phyloP scores from a whole-genome alignment of 2,888 invertebrate species.

The Folsomia manolachei region DNA sequence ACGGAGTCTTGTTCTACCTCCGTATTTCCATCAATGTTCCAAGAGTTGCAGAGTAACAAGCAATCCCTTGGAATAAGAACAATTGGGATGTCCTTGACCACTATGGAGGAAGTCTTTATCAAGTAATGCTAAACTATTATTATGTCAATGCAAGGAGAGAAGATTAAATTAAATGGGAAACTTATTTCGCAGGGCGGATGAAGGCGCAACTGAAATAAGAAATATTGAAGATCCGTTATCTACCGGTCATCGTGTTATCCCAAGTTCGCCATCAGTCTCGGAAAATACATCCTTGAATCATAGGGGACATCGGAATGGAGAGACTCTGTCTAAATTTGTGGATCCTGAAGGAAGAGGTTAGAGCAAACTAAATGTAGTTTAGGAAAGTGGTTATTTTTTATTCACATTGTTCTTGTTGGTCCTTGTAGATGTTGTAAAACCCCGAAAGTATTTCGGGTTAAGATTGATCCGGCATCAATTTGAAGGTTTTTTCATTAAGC shows the following conservation, averaged over 20 bases:
- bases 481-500: conserved; percentile 40
- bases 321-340: not conserved
- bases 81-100: conserved; percentile 79
- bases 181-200: not conserved
- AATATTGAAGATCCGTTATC: not conserved
- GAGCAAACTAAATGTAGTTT: not conserved
- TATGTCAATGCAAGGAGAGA: too few species aligned
- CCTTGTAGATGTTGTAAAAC: not conserved
- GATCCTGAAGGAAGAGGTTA: too few species aligned
- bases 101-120: conserved; percentile 86
- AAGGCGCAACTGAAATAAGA: not conserved
- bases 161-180: too few species aligned
- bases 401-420: not conserved
- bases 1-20: conserved; percentile 60
- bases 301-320: not conserved
- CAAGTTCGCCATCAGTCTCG: not conserved
- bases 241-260: not conserved
- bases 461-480: conserved; percentile 40
- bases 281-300: not conserved
- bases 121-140: conserved; percentile 60
- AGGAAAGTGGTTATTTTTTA: not conserved
- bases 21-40: conserved; percentile 67
- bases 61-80: conserved; percentile 65
- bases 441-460: conserved; percentile 23
- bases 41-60: conserved; percentile 64